Evolutionary conservation across 2,113 vertebrate species (phyloP).

Genomic region (Synodontis membranacea): DNA sequence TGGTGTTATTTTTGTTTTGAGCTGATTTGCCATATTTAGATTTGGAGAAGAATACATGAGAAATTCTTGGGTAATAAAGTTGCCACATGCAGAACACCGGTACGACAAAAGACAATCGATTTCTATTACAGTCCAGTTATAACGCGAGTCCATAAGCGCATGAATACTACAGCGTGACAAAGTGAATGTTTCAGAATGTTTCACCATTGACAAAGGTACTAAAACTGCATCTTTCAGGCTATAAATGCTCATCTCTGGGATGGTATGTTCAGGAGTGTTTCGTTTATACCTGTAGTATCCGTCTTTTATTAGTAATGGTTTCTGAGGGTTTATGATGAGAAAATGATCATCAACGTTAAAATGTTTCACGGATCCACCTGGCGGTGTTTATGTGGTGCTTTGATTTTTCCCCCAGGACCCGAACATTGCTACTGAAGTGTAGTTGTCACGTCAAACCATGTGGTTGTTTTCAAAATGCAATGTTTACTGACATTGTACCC

Average conservation of each 20-base stretch:
- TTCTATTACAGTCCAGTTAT: not conserved
- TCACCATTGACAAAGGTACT: not conserved
- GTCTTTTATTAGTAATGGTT: not conserved
- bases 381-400: not conserved
- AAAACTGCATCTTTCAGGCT: not conserved
- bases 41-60: not conserved
- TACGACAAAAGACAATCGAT: not conserved
- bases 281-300: not conserved
- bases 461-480: not conserved
- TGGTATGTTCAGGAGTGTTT: too few species aligned
- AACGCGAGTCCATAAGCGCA: not conserved
- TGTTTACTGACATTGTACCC: not conserved
- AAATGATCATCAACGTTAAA: not conserved
- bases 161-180: not conserved
- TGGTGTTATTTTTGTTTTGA: not conserved
- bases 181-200: not conserved
- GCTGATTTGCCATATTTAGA: not conserved
- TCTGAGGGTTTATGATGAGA: not conserved
- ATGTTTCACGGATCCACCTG: not conserved
- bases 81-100: not conserved
- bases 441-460: not conserved
- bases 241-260: not conserved
- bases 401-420: not conserved
- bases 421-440: not conserved
- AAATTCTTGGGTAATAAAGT: not conserved